Percentiles rank a stretch among this genome's conserved stretches.
Conservation (phyloP, 1,140 invertebrate species). For the Forficula auricularia region DNA sequence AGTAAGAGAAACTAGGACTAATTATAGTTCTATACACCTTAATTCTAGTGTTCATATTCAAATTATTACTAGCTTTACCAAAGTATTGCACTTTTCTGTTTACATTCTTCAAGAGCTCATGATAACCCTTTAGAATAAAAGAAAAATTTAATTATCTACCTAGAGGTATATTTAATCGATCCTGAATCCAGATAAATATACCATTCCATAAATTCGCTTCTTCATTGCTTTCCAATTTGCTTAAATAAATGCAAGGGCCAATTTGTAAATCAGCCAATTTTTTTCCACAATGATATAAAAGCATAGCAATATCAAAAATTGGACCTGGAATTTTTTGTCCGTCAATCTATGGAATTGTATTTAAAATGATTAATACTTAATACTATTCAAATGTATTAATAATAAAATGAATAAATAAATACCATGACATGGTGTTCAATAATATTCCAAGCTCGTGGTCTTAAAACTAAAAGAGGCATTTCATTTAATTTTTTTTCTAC, state of each 20-base stretch:
- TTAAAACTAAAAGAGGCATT: constrained; percentile 32
- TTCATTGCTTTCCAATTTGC: constrained; percentile 43
- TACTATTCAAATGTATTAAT: too few species aligned
- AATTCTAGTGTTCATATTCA: too few species aligned
- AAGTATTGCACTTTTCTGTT: too few species aligned
- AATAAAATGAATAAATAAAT: constrained; percentile 9
- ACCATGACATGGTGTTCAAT: constrained; percentile 48
- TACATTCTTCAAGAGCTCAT: too few species aligned
- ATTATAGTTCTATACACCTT: too few species aligned
- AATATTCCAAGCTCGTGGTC: constrained; percentile 58
- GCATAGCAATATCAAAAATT: constrained; percentile 47
- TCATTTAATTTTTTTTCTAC: constrained; percentile 13
- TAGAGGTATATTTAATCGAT: constrained; percentile 31
- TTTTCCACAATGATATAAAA: constrained; percentile 45
- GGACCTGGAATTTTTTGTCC: constrained; percentile 45
- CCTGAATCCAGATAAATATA: constrained; percentile 50
- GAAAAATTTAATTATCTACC: too few species aligned
- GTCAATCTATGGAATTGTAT: constrained; percentile 29
- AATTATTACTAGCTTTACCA: too few species aligned
- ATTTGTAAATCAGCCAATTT: constrained; percentile 30
- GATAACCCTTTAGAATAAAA: too few species aligned
- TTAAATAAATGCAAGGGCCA: constrained; percentile 48
- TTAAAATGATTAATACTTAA: constrained; percentile 1
- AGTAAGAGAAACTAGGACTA: too few species aligned
- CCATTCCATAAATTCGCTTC: constrained; percentile 53